Evolutionary conservation across 2,888 invertebrate genomes (phyloP).

Genomic region (Scaptodrosophila latifasciaeformis): DNA sequence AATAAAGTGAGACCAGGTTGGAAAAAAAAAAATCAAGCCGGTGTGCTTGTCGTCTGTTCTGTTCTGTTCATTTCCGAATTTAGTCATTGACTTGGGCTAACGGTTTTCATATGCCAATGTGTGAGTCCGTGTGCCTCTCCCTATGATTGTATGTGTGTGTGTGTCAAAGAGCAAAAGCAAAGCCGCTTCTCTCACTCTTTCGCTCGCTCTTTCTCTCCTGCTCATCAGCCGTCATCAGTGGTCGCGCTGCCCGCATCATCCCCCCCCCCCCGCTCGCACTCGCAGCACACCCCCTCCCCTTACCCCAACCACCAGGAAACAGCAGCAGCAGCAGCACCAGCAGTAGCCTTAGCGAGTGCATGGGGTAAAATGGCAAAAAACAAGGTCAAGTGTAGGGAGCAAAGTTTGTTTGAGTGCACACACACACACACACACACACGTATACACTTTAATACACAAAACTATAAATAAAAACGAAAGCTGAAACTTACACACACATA

Average conservation of each 20-base stretch:
- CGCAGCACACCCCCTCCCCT: neutral
- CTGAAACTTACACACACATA: too few species aligned
- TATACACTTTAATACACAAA: neutral
- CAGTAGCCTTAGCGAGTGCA: constrained; percentile 16
- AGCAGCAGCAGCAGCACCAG: constrained; percentile 24
- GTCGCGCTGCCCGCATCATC: neutral
- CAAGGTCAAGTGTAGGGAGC: constrained; percentile 68
- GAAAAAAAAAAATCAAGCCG: too few species aligned
- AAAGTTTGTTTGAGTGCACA: constrained; percentile 61
- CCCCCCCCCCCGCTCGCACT: neutral
- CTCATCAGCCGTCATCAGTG: too few species aligned
- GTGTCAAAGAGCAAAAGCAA: too few species aligned
- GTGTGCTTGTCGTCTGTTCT: neutral
- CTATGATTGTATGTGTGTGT: constrained; percentile 22
- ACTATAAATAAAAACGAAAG: constrained; percentile 36
- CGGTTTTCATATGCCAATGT: constrained; percentile 43
- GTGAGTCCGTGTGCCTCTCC: constrained; percentile 31
- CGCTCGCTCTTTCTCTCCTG: neutral
- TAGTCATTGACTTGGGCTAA: constrained; percentile 40
- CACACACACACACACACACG: constrained; percentile 17
- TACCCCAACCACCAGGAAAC: constrained; percentile 24
- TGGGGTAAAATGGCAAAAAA: constrained; percentile 60
- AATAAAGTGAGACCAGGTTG: too few species aligned
- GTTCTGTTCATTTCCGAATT: constrained; percentile 12
- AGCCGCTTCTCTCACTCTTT: neutral